Percentiles rank a stretch among this genome's conserved stretches.
These are phyloP conservation scores for Conger conger DNA, from an alignment of 2,113 vertebrate species.

Conservation along the genomic window DNA sequence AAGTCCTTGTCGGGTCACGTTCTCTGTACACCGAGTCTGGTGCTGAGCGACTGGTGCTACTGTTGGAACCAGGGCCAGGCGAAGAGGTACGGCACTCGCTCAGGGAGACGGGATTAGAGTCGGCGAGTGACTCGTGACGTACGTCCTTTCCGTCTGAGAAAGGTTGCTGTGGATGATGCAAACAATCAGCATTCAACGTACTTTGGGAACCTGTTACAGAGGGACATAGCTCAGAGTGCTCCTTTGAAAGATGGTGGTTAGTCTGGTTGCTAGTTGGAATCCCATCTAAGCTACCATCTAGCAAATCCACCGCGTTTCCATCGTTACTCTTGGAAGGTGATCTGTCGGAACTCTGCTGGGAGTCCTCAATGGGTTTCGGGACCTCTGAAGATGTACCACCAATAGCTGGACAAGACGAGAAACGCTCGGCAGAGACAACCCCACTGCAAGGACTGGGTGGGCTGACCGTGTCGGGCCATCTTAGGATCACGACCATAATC, in stretches of 20 bases:
- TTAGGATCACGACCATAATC: not conserved
- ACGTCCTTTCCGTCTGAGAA: not conserved
- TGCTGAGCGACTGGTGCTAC: not conserved
- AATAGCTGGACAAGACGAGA: not conserved
- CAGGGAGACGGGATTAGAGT: conserved; percentile 15
- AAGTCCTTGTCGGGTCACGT: not conserved
- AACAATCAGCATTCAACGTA: not conserved
- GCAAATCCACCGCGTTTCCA: not conserved
- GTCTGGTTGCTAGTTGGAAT: not conserved
- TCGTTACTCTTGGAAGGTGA: not conserved
- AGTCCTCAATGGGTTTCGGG: not conserved
- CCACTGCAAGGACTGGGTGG: not conserved
- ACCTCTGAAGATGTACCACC: not conserved
- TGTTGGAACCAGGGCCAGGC: not conserved
- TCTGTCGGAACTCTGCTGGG: not conserved
- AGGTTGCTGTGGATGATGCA: not conserved
- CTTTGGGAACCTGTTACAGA: not conserved
- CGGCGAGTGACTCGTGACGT: not conserved
- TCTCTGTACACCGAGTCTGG: not conserved
- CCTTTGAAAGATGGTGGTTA: not conserved
- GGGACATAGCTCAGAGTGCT: not conserved
- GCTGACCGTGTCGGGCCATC: not conserved
- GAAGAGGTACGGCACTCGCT: conserved; percentile 10
- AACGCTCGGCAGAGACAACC: not conserved
- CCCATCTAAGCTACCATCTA: not conserved